Evolutionary conservation across 2,797 vertebrate species (phyloP).

Genomic region (Lutjanus campechanus): DNA sequence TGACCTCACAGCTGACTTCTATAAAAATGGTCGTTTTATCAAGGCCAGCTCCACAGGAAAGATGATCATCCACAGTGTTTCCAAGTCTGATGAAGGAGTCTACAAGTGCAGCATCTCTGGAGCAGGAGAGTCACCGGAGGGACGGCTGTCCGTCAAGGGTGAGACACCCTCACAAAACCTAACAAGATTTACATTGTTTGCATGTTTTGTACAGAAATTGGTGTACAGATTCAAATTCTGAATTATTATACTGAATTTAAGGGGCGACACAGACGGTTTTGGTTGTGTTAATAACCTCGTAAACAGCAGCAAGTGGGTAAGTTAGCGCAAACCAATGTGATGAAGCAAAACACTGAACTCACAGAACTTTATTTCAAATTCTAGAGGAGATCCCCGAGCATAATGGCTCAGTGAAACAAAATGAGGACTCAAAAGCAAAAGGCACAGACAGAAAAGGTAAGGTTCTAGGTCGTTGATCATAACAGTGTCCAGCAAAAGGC

Average conservation of each 20-base stretch:
- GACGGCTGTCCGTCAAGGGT: slow-evolving; percentile 26
- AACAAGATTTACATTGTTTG: neutral
- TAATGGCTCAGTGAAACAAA: neutral
- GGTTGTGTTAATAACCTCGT: neutral
- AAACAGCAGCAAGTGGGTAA: neutral
- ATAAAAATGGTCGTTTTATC: fast-evolving
- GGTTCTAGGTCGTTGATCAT: neutral
- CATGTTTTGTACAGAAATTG: no score
- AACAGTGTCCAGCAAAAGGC: no score
- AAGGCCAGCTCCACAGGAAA: fast-evolving
- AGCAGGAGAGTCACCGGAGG: neutral
- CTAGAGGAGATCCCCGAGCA: neutral
- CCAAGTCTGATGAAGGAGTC: neutral
- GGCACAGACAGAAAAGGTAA: neutral
- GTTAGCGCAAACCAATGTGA: neutral
- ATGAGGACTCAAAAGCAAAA: neutral
- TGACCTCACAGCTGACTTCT: slow-evolving; percentile 12
- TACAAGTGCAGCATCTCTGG: slow-evolving; percentile 18
- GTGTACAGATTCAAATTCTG: neutral
- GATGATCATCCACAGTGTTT: neutral
- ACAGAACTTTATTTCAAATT: neutral
- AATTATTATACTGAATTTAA: no score
- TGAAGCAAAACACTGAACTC: neutral
- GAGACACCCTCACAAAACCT: neutral
- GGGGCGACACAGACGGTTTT: no score